Percentiles rank a stretch among this genome's conserved stretches.
phyloP scores from a whole-genome alignment of 2,888 invertebrate species.

The Toxonevra muliebris region DNA sequence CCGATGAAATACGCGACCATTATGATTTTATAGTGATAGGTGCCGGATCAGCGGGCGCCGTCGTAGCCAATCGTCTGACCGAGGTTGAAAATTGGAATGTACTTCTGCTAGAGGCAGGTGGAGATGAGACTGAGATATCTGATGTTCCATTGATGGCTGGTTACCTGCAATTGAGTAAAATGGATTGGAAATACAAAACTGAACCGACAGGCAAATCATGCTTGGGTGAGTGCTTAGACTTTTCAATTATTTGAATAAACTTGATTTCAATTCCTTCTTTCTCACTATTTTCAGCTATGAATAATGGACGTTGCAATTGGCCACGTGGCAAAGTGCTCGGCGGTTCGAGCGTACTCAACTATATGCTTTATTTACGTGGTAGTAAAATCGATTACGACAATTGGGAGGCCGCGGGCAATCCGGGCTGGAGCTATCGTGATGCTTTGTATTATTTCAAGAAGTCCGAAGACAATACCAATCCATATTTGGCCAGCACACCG shows the following conservation, averaged over 20 bases:
- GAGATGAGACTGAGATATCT: conserved; percentile 89
- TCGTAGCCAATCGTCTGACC: conserved; percentile 83
- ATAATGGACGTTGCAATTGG: conserved; percentile 86
- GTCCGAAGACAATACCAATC: conserved; percentile 90
- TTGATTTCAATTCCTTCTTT: not conserved
- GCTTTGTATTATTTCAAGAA: conserved; percentile 87
- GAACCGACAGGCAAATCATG: conserved; percentile 86
- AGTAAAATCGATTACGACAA: conserved; percentile 89
- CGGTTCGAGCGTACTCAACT: conserved; percentile 88
- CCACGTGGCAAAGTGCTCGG: conserved; percentile 92
- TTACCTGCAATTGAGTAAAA: conserved; percentile 83
- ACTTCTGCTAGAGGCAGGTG: conserved; percentile 85
- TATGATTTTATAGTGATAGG: conserved; percentile 90
- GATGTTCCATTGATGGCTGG: conserved; percentile 89
- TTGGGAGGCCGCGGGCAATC: conserved; percentile 88
- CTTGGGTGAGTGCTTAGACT: conserved; percentile 71
- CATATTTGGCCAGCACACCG: conserved; percentile 79
- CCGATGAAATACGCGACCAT: conserved; percentile 70
- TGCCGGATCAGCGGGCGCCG: conserved; percentile 88
- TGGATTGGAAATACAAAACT: conserved; percentile 94
- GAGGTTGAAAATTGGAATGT: conserved; percentile 84
- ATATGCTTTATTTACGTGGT: conserved; percentile 91
- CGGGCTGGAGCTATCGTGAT: conserved; percentile 87
- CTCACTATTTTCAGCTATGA: conserved; percentile 74
- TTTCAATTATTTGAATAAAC: not conserved